Conservation (phyloP, 2,888 invertebrate genomes). For the Pogonocherus hispidulus region DNA sequence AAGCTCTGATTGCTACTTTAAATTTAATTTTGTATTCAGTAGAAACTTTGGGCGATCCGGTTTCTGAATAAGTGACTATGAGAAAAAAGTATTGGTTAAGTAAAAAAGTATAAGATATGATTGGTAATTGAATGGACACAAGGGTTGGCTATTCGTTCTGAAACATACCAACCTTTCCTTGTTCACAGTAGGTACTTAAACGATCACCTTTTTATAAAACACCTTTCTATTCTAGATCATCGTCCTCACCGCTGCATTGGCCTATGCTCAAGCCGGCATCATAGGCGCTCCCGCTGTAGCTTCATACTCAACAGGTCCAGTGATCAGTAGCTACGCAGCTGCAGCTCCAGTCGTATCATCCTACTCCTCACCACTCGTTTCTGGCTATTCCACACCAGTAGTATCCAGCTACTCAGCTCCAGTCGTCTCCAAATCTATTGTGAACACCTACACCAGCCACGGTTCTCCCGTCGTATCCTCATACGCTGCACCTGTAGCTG, state of each 20-base stretch:
- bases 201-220: no score
- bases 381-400: constrained; percentile 18
- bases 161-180: no score
- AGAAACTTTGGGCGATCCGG: no score
- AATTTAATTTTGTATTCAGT: no score
- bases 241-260: constrained; percentile 73
- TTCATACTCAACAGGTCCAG: constrained; percentile 54
- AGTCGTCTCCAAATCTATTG: constrained; percentile 46
- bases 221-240: constrained; percentile 67
- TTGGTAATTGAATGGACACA: no score
- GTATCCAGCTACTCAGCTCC: constrained; percentile 53
- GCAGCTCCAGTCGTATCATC: constrained; percentile 43
- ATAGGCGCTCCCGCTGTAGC: constrained; percentile 59
- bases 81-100: no score
- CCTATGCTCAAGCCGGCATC: constrained; percentile 75
- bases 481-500: constrained; percentile 2
- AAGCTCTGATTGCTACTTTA: no score
- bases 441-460: not conserved
- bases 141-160: no score
- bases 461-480: not conserved
- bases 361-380: constrained; percentile 39
- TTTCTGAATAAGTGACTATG: no score
- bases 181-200: no score
- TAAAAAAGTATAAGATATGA: no score
- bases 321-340: constrained; percentile 50